Evolutionary conservation across 2,888 invertebrate genomes (phyloP).

Genomic region (Kryphioiulus occultus): DNA sequence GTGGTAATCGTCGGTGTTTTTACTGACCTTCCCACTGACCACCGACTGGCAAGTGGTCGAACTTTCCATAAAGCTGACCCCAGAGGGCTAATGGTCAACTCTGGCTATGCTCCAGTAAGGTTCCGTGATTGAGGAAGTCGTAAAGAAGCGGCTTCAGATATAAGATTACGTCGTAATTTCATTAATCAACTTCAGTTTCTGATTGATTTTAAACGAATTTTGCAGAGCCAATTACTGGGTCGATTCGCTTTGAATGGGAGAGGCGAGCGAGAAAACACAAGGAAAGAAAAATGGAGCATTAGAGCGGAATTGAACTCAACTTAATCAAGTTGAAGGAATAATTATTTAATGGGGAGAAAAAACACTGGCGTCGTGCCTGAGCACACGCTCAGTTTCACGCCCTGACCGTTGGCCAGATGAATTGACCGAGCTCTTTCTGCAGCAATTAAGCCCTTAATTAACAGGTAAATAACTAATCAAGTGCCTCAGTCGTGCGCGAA

Average conservation of each 20-base stretch:
- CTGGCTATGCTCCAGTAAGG: background rate
- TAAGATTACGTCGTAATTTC: slow-evolving; percentile 31
- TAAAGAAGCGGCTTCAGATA: slow-evolving; percentile 20
- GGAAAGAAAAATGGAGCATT: slow-evolving; percentile 22
- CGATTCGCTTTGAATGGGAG: background rate
- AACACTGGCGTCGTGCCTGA: background rate
- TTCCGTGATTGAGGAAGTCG: background rate
- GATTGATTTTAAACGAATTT: slow-evolving; percentile 35
- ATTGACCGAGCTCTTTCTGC: background rate
- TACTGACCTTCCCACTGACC: background rate
- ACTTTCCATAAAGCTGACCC: background rate
- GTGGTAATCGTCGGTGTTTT: background rate
- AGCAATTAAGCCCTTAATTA: background rate
- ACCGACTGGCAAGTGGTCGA: background rate
- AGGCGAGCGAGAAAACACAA: background rate
- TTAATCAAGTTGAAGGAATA: slow-evolving; percentile 35
- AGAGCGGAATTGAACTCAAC: slow-evolving; percentile 35
- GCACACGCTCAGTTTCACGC: background rate
- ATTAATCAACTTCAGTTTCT: slow-evolving; percentile 31
- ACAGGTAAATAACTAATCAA: slow-evolving; percentile 21
- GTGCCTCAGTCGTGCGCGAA: background rate
- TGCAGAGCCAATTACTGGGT: background rate
- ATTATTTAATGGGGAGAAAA: slow-evolving; percentile 12
- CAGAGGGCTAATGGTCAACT: background rate
- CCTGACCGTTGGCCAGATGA: background rate